phyloP scores from a whole-genome alignment of 2,797 vertebrate genomes.

The Knipowitschia caucasica region DNA sequence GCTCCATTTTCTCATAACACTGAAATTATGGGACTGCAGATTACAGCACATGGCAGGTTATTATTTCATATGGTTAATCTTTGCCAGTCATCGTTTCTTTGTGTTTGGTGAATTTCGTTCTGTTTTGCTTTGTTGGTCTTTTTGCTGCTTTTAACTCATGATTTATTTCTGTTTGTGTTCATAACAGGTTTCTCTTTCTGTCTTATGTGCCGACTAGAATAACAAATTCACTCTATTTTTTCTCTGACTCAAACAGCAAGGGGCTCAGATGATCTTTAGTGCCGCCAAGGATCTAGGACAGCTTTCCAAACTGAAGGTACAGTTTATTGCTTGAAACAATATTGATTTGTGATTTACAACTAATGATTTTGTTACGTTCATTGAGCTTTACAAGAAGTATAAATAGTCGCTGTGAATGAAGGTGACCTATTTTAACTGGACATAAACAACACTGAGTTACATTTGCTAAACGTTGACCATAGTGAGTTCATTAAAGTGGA shows the following conservation, averaged over 20 bases:
- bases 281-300: conserved; percentile 98
- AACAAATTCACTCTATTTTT: neutral
- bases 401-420: neutral
- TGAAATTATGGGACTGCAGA: conserved; percentile 26
- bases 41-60: conserved; percentile 19
- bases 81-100: conserved; percentile 14
- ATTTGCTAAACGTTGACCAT: conserved; percentile 10
- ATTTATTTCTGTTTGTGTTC: neutral
- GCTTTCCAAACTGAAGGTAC: conserved; percentile 97
- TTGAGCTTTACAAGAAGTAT: neutral
- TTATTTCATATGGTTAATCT: conserved; percentile 17
- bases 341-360: neutral
- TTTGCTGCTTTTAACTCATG: conserved; percentile 6
- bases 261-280: conserved; percentile 97
- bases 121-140: conserved; percentile 3
- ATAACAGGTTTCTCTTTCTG: neutral
- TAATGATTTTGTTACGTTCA: no score
- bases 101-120: neutral
- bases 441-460: neutral
- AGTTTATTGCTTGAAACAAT: neutral
- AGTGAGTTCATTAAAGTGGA: neutral
- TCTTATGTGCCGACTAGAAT: neutral
- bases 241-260: conserved; percentile 75
- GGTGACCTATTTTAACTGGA: neutral
- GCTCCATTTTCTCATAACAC: conserved; percentile 20